Evolutionary conservation across 2,888 invertebrate species (phyloP), one percentile per base, ranked within the genome.

Genomic region (Oxytorus armatus): DNA sequence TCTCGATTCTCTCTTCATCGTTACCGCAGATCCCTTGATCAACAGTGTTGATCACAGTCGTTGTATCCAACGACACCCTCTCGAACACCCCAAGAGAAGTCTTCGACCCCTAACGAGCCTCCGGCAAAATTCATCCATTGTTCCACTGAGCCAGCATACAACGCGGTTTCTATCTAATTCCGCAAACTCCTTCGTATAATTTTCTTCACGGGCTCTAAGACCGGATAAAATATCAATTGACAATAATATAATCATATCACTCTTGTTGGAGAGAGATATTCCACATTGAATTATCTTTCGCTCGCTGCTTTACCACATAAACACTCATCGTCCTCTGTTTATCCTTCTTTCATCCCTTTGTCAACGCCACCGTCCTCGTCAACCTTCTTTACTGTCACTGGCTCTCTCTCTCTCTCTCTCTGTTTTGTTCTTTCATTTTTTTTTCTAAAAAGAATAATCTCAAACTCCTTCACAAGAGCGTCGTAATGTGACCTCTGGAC

Each of bases 401-500:
- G 8, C 44, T 10, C 11, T 51, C 23, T 25, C 25, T 25, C 21
- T 21, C 44, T 36, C 66, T 25, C 25, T 11, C n/a, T n/a, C n/a
- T 63, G 57, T 51, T 68, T 53, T 44, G 8, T 51, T 10, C 11
- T 51, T 33, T 25, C 25, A 16, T 16, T 21, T 36, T 36, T 59
- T 25, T 25, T 11, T 59, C 11, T 0, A 14, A 18, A 18, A 59
- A 18, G 33, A 33, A 47, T 5, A 44, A 57, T 25, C 16, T 25
- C 3, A 25, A 47, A 66, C 0, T 44, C 21, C 18, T 53, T n/a
- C 8, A 29, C 21, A 44, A 68, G 55, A 77, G 63, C 29, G 39
- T 65, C 29, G 65, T 77, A 69, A 73, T 70, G 73, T 65, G 77
- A 77, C 77, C 63, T 77, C 65, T 74, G 57, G 74, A 70, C 69